Conservation (phyloP, 2,888 invertebrate species). For the Mythimna impura region DNA sequence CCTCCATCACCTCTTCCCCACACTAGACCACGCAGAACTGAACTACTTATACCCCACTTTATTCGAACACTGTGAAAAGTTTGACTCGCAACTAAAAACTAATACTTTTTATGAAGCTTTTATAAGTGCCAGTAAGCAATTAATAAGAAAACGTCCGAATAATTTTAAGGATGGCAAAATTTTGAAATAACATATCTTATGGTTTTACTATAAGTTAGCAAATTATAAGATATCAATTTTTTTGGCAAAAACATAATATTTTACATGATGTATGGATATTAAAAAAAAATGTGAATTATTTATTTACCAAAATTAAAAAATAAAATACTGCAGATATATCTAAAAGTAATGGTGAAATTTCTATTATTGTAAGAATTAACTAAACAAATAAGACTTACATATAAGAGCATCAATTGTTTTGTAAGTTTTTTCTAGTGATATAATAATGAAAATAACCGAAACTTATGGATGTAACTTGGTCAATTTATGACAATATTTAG, state of each 20-base stretch:
- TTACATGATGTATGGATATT: background rate
- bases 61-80: conserved; percentile 92
- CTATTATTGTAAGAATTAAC: background rate
- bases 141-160: conserved; percentile 80
- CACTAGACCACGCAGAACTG: conserved; percentile 94
- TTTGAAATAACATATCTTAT: conserved; percentile 13
- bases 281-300: conserved; percentile 3
- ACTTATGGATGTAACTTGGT: background rate
- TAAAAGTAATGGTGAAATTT: background rate
- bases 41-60: conserved; percentile 92
- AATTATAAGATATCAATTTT: background rate
- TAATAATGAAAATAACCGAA: background rate
- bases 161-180: conserved; percentile 75
- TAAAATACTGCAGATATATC: too few species aligned
- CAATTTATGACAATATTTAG: background rate
- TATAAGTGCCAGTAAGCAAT: conserved; percentile 91
- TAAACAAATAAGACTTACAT: background rate
- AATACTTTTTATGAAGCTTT: conserved; percentile 91
- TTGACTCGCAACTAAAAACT: conserved; percentile 87
- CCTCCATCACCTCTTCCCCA: conserved; percentile 95
- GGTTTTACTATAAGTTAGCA: background rate
- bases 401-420: background rate
- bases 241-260: background rate
- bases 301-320: background rate
- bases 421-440: background rate